These are phyloP conservation scores for Atherinomorus stipes DNA, from an alignment of 2,113 vertebrate genomes.

Conservation along the genomic window DNA sequence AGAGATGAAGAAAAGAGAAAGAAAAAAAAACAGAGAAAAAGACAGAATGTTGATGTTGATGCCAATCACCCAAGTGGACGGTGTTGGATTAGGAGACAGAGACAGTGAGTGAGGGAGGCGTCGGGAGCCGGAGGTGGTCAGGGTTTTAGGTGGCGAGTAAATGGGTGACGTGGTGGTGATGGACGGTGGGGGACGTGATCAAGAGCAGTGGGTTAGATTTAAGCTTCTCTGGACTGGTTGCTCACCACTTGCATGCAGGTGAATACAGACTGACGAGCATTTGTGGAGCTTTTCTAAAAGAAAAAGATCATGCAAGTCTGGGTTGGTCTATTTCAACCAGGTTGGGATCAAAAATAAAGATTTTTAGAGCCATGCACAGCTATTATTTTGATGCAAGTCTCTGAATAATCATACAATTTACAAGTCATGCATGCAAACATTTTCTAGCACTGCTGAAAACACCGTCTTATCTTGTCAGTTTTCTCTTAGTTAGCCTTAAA, in stretches of 20 bases:
- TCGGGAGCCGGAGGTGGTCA: conserved; percentile 1
- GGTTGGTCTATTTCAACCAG: background rate
- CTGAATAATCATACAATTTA: conserved; percentile 18
- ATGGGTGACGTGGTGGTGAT: conserved; percentile 1
- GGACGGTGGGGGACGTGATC: conserved; percentile 30
- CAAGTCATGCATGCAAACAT: conserved; percentile 33
- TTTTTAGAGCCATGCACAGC: conserved; percentile 13
- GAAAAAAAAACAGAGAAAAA: conserved; percentile 29
- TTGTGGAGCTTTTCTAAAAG: background rate
- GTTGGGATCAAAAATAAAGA: background rate
- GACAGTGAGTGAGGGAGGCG: conserved; percentile 28
- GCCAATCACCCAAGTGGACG: conserved; percentile 64
- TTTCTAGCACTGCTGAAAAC: background rate
- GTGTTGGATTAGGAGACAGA: conserved; percentile 61
- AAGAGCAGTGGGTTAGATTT: conserved; percentile 14
- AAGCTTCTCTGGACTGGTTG: conserved; percentile 34
- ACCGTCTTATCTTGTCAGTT: conserved; percentile 6
- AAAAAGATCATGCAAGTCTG: conserved; percentile 15
- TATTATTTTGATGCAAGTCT: background rate
- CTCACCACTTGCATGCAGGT: conserved; percentile 86
- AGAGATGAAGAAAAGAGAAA: conserved; percentile 18
- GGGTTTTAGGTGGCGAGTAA: background rate
- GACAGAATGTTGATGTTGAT: conserved; percentile 73
- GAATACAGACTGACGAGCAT: conserved; percentile 18
- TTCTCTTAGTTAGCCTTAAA: background rate